Conservation (phyloP, 2,888 invertebrate species). For the Argynnis bischoffii region DNA sequence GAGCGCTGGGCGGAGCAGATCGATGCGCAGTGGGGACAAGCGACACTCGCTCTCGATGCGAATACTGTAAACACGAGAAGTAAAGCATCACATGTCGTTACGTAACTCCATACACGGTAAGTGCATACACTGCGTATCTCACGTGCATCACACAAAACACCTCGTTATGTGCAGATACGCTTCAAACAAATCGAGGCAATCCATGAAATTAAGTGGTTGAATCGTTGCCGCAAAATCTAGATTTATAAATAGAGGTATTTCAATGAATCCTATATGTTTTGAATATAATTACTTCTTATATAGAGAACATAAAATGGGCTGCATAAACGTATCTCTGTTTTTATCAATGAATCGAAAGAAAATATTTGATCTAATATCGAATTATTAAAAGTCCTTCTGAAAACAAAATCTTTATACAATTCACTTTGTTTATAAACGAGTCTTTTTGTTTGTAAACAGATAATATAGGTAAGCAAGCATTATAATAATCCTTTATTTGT, state of each 20-base stretch:
- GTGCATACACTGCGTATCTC: slow-evolving; percentile 39
- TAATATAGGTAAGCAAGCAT: too few relatives aligned
- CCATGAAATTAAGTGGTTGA: slow-evolving; percentile 27
- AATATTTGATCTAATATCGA: too few relatives aligned
- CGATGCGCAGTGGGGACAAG: slow-evolving; percentile 79
- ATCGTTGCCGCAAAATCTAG: slow-evolving; percentile 20
- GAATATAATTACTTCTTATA: neutral
- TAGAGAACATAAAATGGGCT: too few relatives aligned
- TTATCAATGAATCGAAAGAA: too few relatives aligned
- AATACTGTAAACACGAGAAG: slow-evolving; percentile 70
- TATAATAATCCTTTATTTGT: too few relatives aligned
- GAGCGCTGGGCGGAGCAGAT: slow-evolving; percentile 79
- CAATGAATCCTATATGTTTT: slow-evolving; percentile 15
- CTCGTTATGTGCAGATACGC: slow-evolving; percentile 26
- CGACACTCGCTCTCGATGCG: slow-evolving; percentile 69
- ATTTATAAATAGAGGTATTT: slow-evolving; percentile 18
- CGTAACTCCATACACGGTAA: slow-evolving; percentile 56
- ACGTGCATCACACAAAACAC: slow-evolving; percentile 36
- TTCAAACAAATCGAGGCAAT: slow-evolving; percentile 24
- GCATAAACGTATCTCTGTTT: too few relatives aligned
- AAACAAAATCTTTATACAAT: too few relatives aligned
- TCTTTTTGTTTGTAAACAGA: too few relatives aligned
- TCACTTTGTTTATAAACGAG: too few relatives aligned
- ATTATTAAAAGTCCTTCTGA: too few relatives aligned
- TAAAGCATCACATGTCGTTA: slow-evolving; percentile 63